A percentile compares a stretch with the other conserved stretches of the same genome.
phyloP scores from a whole-genome alignment of 1,140 invertebrate species.

The Rhopalosiphum padi region DNA sequence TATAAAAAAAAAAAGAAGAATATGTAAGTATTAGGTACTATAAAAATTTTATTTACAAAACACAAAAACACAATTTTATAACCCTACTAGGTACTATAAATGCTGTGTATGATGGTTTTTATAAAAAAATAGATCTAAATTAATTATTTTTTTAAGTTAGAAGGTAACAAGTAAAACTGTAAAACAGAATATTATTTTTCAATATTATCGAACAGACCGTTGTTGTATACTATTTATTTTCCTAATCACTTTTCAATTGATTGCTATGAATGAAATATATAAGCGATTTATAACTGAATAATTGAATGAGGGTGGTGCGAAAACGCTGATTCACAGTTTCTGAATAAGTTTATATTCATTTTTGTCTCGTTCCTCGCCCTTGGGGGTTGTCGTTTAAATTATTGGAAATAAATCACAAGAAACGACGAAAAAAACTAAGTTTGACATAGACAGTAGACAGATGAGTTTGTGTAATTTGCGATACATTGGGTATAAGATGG shows the following conservation, averaged over 20 bases:
- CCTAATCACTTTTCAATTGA: conserved; percentile 11
- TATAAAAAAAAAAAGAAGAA: too few relatives aligned
- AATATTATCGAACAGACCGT: not conserved
- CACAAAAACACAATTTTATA: not conserved
- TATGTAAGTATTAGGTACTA: too few relatives aligned
- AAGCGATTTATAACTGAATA: conserved; percentile 10
- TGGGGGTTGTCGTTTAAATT: not conserved
- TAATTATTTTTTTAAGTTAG: not conserved
- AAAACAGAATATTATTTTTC: not conserved
- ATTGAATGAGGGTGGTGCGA: not conserved
- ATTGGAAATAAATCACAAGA: conserved; percentile 36
- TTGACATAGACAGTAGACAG: conserved; percentile 27
- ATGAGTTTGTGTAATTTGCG: conserved; percentile 29
- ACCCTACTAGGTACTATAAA: not conserved
- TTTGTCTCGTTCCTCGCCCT: not conserved
- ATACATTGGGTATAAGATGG: not conserved
- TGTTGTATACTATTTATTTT: not conserved
- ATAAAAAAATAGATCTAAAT: not conserved
- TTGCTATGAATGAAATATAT: not conserved
- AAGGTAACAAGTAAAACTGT: not conserved
- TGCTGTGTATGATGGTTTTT: not conserved
- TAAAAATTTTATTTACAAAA: not conserved
- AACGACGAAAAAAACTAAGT: not conserved
- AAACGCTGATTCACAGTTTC: conserved; percentile 19
- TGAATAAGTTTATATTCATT: conserved; percentile 23